Evolutionary conservation across 2,797 vertebrate genomes (phyloP), one percentile per base, ranked within the genome.

Genomic region (Falco peregrinus): DNA sequence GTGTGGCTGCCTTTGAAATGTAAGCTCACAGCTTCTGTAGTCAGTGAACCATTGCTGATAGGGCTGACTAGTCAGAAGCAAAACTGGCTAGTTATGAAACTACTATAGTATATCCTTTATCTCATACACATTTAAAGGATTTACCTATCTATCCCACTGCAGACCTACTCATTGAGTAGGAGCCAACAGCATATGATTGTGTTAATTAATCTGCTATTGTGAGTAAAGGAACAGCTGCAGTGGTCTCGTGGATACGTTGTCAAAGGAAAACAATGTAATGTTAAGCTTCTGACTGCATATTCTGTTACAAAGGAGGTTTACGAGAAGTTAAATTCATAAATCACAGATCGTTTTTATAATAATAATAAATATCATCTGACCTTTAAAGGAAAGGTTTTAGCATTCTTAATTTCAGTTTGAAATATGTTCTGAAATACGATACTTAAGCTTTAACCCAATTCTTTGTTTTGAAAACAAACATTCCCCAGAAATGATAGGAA

Each of bases 171-270:
- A 99, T 99, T 99, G 99, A 99, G 99, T 98, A 98, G 95, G 97
- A 99, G 99, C 99, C 99, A 99, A 99, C 98, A 98, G 99, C 99
- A 98, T 99, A 99, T 98, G 99, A 99, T 99, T 99, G 99, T 99
- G 99, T 99, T 99, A 99, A 99, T 99, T 99, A 99, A 99, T 99
- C 99, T 99, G 99, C 99, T 99, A 99, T 99, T 99, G 99, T 99
- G 98, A 99, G 99, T 98, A 98, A 98, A 98, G 99, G 99, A 99
- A 99, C 99, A 99, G 99, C 99, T 99, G 99, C 99, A 98, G 98
- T 98, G 98, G 99, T 99, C 99, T 99, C 98, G 98, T 98, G 99
- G 98, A 98, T 98, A 98, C 98, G 98, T 99, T 99, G 99, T 99
- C 99, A 99, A 98, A 99, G 98, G 99, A 99, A 99, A 99, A 99